Evolutionary conservation across 2,888 invertebrate genomes (phyloP).

Genomic region (Fragum whitleyi): DNA sequence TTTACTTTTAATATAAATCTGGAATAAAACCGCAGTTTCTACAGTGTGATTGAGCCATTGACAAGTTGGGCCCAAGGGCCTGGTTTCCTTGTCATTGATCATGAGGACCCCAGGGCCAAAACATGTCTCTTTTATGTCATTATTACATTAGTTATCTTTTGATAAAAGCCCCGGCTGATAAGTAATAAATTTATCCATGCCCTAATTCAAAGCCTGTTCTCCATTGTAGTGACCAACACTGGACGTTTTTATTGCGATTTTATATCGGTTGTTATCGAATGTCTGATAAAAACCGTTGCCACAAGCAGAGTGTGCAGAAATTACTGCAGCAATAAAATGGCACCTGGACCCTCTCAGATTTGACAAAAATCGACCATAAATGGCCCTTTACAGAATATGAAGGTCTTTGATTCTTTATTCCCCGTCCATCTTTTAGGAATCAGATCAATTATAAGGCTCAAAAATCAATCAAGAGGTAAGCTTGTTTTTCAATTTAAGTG

Average conservation of each 20-base stretch:
- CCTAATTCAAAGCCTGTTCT: constrained; percentile 42
- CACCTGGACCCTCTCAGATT: constrained; percentile 38
- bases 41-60: constrained; percentile 31
- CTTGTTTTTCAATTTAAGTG: too few relatives aligned
- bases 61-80: constrained; percentile 47
- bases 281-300: constrained; percentile 57
- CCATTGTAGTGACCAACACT: constrained; percentile 45
- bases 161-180: constrained; percentile 46
- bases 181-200: constrained; percentile 59
- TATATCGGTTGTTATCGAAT: constrained; percentile 56
- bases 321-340: constrained; percentile 41
- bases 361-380: constrained; percentile 13
- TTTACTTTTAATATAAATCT: constrained; percentile 10
- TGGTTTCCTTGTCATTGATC: constrained; percentile 61
- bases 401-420: not conserved
- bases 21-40: not conserved
- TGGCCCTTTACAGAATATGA: not conserved
- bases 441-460: too few relatives aligned
- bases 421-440: too few relatives aligned
- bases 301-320: constrained; percentile 52
- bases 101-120: constrained; percentile 41
- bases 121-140: constrained; percentile 64
- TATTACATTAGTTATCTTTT: constrained; percentile 65
- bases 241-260: constrained; percentile 55
- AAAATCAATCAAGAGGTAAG: too few relatives aligned